Percentiles rank a stretch among this genome's conserved stretches.
These are phyloP conservation scores for Diplolepis rosae DNA, from an alignment of 2,888 invertebrate genomes.

Conservation along the genomic window DNA sequence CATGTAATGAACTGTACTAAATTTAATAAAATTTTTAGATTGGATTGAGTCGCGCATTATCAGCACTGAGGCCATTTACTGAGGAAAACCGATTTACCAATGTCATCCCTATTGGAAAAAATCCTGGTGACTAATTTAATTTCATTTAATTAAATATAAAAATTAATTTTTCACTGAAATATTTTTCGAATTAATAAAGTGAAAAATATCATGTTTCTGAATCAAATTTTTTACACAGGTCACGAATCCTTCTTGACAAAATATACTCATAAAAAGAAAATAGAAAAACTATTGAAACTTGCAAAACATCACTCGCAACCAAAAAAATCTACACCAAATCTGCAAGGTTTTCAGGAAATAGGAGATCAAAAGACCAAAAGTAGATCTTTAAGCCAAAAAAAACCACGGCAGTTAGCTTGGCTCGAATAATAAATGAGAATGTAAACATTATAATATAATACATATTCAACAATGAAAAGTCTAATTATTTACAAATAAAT, in stretches of 20 bases:
- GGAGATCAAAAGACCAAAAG: neutral
- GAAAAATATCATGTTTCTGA: too few species aligned
- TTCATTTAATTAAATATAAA: neutral
- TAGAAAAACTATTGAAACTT: constrained; percentile 42
- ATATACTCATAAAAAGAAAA: constrained; percentile 53
- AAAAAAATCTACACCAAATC: constrained; percentile 36
- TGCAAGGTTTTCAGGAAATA: constrained; percentile 8
- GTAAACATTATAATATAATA: neutral
- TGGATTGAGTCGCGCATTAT: constrained; percentile 84
- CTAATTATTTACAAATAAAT: neutral
- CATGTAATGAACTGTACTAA: neutral
- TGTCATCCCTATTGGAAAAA: constrained; percentile 78
- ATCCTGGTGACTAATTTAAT: constrained; percentile 77
- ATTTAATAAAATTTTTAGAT: constrained; percentile 63
- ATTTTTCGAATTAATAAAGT: constrained; percentile 4
- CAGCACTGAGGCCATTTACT: constrained; percentile 81
- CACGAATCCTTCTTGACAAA: constrained; percentile 66
- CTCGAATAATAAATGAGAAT: neutral
- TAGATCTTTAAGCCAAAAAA: neutral
- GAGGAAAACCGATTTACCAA: constrained; percentile 73
- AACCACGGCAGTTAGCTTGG: constrained; percentile 5
- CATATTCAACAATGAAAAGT: neutral
- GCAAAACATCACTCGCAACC: constrained; percentile 42
- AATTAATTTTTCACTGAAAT: neutral
- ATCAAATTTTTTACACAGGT: constrained; percentile 52